These are phyloP conservation scores for Pongo abelii DNA, from an alignment of 2,113 vertebrate genomes.

Conservation along the genomic window DNA sequence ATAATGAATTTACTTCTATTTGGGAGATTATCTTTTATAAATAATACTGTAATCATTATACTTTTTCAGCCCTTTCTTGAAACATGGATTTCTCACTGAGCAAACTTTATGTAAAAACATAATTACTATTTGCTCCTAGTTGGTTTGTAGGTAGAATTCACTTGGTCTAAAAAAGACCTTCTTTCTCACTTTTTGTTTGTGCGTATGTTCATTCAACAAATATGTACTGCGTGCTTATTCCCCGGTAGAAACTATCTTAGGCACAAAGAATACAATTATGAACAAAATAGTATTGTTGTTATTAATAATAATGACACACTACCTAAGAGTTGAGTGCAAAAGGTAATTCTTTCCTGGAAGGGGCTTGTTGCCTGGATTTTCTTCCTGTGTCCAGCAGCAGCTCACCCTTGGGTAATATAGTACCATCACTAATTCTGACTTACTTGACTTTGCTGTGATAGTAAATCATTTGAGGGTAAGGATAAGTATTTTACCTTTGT, in stretches of 20 bases:
- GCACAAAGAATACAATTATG: neutral
- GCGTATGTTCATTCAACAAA: neutral
- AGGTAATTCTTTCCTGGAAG: neutral
- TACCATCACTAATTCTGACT: neutral
- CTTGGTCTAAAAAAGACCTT: neutral
- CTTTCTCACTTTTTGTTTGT: neutral
- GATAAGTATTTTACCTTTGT: neutral
- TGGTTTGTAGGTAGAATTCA: slow-evolving; percentile 32
- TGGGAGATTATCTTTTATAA: slow-evolving; percentile 11
- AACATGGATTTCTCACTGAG: neutral
- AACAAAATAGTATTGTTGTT: neutral
- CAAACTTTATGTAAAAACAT: neutral
- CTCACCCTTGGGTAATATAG: neutral
- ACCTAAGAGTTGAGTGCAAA: neutral
- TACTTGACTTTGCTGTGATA: neutral
- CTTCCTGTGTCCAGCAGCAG: neutral
- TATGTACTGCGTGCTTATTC: neutral
- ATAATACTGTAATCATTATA: neutral
- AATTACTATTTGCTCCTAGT: neutral
- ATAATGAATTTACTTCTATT: slow-evolving; percentile 12
- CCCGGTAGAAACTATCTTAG: neutral
- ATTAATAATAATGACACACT: neutral
- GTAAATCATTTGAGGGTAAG: neutral
- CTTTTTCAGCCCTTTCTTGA: neutral
- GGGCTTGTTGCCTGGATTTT: neutral